phyloP scores from a whole-genome alignment of 2,113 vertebrate genomes.

The Loxodonta africana region DNA sequence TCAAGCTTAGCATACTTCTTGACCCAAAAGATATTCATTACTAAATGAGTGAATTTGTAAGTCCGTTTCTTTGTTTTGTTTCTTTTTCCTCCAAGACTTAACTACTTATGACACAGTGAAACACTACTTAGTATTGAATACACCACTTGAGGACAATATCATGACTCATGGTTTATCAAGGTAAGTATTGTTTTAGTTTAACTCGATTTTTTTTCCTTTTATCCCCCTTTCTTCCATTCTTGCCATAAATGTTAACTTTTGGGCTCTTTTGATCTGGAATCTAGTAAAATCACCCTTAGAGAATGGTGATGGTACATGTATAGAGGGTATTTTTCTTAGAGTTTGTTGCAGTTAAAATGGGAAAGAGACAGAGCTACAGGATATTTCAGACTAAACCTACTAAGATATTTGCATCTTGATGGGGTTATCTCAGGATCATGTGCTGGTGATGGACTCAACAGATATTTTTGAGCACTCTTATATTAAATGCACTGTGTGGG shows the following conservation, averaged over 20 bases:
- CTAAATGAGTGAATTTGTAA: constrained; percentile 11
- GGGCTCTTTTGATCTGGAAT: constrained; percentile 57
- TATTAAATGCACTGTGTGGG: neutral
- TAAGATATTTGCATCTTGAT: neutral
- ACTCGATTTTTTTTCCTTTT: neutral
- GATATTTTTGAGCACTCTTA: neutral
- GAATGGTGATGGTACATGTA: neutral
- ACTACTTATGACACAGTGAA: constrained; percentile 94
- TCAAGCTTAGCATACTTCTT: neutral
- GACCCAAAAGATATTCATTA: neutral
- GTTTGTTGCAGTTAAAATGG: neutral
- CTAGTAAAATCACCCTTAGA: neutral
- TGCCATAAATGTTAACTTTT: neutral
- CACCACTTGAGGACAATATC: constrained; percentile 89
- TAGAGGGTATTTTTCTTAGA: neutral
- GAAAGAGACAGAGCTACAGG: neutral
- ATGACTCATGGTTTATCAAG: constrained; percentile 90
- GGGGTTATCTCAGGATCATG: neutral
- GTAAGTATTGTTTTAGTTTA: constrained; percentile 59
- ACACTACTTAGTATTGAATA: constrained; percentile 92
- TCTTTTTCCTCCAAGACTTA: constrained; percentile 86
- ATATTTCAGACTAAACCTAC: neutral
- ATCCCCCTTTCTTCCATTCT: neutral
- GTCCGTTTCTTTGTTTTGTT: neutral
- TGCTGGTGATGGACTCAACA: neutral